Evolutionary conservation across 2,888 invertebrate genomes (phyloP), one percentile per base, ranked within the genome.

Genomic region (Tricholauxania praeusta): DNA sequence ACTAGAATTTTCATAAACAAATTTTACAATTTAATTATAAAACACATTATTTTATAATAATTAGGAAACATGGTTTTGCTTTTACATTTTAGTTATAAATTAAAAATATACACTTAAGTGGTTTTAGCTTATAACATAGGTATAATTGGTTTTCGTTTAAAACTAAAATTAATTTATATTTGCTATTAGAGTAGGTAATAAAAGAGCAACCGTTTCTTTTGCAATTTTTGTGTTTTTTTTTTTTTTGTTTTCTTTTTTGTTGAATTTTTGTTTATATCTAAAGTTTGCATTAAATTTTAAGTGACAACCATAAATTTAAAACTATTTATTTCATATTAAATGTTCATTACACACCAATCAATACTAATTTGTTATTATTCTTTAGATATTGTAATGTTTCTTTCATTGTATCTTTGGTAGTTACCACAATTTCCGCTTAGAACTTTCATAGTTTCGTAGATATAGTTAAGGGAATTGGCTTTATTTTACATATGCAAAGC

Each of bases 381-480:
- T 39, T 39, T 39, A 39, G 39, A 10, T 39, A 39, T 39, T 39
- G 39, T 39, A 39, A 10, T 39, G 39, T 39, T 1, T 39, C 10
- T 28, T 28, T 39, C 7, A 39, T 7, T 39, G 62, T 67, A 28
- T 75, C 82, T 82, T 82, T 82, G 82, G 82, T 83, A 82, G 78
- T 64, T 78, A 78, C 81, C 80, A 83, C 82, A 82, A 81, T 82
- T 82, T 15, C 51, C 48, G 28, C 1, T 60, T 19, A 14, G 19
- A 12, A 63, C 67, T 73, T 53, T 19, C 17, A 67, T 60, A 14
- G 14, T 60, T 63, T 49, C 15, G 7, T 39, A 10, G 7, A 10
- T 39, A 39, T 39, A 39, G 7, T 39, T 39, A 39, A 28, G 28
- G 28, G 28, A 3, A 28, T n/a, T 28, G 39, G 39, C 15, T 28